Conservation (phyloP, 2,888 invertebrate genomes). For the Cremastinae sp. region DNA sequence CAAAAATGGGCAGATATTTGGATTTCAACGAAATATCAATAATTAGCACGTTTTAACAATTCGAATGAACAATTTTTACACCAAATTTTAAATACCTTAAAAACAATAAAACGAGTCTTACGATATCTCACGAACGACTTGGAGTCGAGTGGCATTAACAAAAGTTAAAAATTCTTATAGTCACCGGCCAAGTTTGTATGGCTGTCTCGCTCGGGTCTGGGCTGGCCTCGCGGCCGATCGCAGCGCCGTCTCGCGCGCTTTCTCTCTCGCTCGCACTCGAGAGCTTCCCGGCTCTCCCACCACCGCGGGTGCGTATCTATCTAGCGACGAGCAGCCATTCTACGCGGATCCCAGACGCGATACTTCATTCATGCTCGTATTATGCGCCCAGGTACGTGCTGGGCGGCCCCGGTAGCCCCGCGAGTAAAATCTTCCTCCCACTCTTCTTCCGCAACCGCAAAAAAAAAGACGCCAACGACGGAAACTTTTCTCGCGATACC, state of each 20-base stretch:
- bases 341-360: constrained; percentile 74
- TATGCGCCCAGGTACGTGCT: constrained; percentile 73
- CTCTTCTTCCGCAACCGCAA: background rate
- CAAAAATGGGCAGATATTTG: no score
- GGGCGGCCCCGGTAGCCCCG: constrained; percentile 57
- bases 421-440: constrained; percentile 9
- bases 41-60: no score
- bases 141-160: no score
- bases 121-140: no score
- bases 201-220: background rate
- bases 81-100: no score
- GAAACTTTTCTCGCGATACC: background rate
- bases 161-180: no score
- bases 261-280: constrained; percentile 5
- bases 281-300: constrained; percentile 26
- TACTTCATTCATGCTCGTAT: constrained; percentile 80
- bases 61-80: no score
- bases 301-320: constrained; percentile 23
- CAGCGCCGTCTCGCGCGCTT: background rate
- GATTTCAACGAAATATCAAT: no score
- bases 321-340: constrained; percentile 65
- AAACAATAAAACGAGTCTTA: no score
- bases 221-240: constrained; percentile 12
- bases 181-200: no score
- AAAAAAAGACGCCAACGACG: no score